These are phyloP conservation scores for Pontoporia blainvillei DNA, from an alignment of 2,113 vertebrate species.

Conservation along the genomic window DNA sequence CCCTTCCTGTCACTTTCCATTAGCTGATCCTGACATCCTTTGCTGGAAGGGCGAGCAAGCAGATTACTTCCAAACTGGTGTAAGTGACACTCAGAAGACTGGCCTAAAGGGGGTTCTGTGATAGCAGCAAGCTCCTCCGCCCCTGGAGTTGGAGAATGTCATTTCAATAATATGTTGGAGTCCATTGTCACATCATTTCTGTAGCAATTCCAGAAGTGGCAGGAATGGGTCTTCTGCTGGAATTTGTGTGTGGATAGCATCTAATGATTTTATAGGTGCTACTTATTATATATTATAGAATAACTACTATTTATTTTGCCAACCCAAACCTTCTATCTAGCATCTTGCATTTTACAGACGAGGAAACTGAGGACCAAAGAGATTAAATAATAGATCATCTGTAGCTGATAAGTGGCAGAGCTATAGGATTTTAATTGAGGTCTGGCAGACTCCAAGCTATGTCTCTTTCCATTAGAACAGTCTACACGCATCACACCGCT, in stretches of 20 bases:
- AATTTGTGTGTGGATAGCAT: not conserved
- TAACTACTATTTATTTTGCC: not conserved
- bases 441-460: not conserved
- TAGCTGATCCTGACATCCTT: constrained; percentile 84
- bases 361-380: not conserved
- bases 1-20: constrained; percentile 86
- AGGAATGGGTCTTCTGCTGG: not conserved
- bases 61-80: constrained; percentile 84
- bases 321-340: not conserved
- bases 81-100: constrained; percentile 86
- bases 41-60: constrained; percentile 83
- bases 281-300: not conserved
- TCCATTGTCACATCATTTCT: constrained; percentile 61
- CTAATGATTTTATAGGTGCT: not conserved
- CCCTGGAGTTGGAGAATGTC: constrained; percentile 76
- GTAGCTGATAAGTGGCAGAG: not conserved
- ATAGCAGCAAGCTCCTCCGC: constrained; percentile 57
- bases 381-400: not conserved
- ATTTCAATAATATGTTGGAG: constrained; percentile 77
- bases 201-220: constrained; percentile 5
- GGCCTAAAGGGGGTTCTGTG: constrained; percentile 77
- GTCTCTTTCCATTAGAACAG: not conserved
- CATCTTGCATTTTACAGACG: not conserved
- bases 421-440: not conserved
- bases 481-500: not conserved